Evolutionary conservation across 2,888 invertebrate genomes (phyloP), one percentile per base, ranked within the genome.

Genomic region (Prosopocoilus inquinatus): DNA sequence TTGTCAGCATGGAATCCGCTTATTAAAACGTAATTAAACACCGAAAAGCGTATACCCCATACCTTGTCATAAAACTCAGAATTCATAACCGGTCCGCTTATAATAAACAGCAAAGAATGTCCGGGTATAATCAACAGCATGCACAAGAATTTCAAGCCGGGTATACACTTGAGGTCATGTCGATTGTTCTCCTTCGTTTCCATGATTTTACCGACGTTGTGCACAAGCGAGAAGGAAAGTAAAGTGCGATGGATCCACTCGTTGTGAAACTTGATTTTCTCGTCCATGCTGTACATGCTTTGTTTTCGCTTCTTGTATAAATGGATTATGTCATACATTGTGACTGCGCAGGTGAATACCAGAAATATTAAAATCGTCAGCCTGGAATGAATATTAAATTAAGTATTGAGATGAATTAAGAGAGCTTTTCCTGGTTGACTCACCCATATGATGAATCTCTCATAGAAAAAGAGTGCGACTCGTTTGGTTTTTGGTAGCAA

Each of bases 101-200:
- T 80, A 43, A 85, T 80, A 66, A 87, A 89, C 44, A 87, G 75
- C 34, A 87, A 76, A 0, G 85, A 82, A 69, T 89, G 89, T 0
- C 88, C 88, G 34, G 79, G 78, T 4, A 88, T 75, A 46, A 89
- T 87, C 46, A 87, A 80, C 0, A 82, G 61, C 89, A 89, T 89
- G 0, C 87, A 82, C 46, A 88, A 67, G 9, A 85, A 81, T 67
- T 86, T 88, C 36, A 89, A 75, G 3, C 77, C 77, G 55, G 65
- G 71, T 32, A 78, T 78, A 64, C 86, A 85, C 60, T 87, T 84
- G 50, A 89, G 73, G 20, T 86, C 84, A 8, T 84, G 69, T 33
- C 81, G 80, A 64, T 79, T 79, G 46, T 84, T 83, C 44, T 81
- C 78, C 58, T 82, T 83, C 0, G 82, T 80, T 0, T 80, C 79